Conservation (phyloP, 1,140 invertebrate species). For the Physella acuta region DNA sequence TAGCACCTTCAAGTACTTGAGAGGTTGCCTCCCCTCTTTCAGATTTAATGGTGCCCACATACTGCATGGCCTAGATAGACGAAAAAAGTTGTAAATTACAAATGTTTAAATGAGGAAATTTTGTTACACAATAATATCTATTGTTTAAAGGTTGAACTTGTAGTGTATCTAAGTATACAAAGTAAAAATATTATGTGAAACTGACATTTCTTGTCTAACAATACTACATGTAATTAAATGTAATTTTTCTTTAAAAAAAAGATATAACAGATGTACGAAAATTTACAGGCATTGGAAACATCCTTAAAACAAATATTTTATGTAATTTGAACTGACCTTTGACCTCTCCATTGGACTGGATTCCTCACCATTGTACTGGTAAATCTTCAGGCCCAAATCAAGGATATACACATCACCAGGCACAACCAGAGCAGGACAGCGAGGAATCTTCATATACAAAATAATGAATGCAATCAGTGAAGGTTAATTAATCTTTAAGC, state of each 20-base stretch:
- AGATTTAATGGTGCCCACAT: constrained; percentile 30
- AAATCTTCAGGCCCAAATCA: constrained; percentile 77
- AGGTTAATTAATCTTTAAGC: too few relatives aligned
- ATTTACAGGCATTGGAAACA: neutral
- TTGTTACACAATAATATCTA: neutral
- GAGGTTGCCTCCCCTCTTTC: constrained; percentile 36
- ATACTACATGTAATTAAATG: too few relatives aligned
- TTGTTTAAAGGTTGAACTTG: neutral
- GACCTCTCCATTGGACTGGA: constrained; percentile 55
- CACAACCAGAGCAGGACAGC: constrained; percentile 60
- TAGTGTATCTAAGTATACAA: too few relatives aligned
- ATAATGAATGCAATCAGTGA: too few relatives aligned
- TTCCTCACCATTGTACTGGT: constrained; percentile 67
- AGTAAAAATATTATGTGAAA: neutral
- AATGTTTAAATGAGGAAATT: neutral
- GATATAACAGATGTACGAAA: neutral
- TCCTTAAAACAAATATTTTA: neutral
- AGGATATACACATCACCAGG: constrained; percentile 88
- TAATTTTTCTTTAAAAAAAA: neutral
- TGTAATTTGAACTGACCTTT: too few relatives aligned
- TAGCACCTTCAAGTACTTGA: constrained; percentile 38
- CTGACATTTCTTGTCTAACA: neutral
- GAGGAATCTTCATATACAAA: constrained; percentile 28
- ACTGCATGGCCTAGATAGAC: constrained; percentile 37
- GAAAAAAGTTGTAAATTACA: neutral